Evolutionary conservation across 1,140 invertebrate species (phyloP), one percentile per base, ranked within the genome.

Genomic region (Halyomorpha halys): DNA sequence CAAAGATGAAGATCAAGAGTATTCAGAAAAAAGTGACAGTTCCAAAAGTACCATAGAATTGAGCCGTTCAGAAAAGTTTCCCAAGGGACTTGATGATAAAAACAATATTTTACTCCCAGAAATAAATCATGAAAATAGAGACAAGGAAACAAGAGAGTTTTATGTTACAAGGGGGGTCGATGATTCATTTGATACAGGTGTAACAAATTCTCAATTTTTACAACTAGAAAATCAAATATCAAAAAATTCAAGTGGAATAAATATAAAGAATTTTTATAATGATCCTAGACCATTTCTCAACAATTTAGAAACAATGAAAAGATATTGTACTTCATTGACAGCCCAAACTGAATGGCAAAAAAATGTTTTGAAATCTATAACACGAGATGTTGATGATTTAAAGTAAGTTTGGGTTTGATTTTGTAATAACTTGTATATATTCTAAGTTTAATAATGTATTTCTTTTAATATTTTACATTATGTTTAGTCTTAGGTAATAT

Each of bases 141-240:
- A 49, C n/a, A 49, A 19, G 16, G 1, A 11, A 13, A 49, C 47
- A n/a, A 49, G 21, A 19, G 45, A 47, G 45, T 47, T 19, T 19
- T 47, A 11, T 47, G 45, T 4, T n/a, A 49, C 4, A 18, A 49
- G 21, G 47, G 11, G 18, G 27, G 15, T 23, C 27, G 15, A 23
- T 9, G 53, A 56, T 14, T 23, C 53, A 16, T 56, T 56, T 56
- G 19, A 56, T 16, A 14, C 4, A 25, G 23, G 18, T 25, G 14
- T 56, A 5, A 23, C 53, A 27, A 56, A 56, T 15, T 56, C 53
- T 56, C 53, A 56, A 15, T 56, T 56, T 56, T 25, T 56, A 16
- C 53, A 23, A 21, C 14, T 56, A 11, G 53, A 56, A 25, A 23
- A 15, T 23, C 18, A 56, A 25, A 56, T 56, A 56, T 49, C 47